Evolutionary conservation across 1,140 invertebrate species (phyloP).

Genomic region (Aphidius gifuensis): DNA sequence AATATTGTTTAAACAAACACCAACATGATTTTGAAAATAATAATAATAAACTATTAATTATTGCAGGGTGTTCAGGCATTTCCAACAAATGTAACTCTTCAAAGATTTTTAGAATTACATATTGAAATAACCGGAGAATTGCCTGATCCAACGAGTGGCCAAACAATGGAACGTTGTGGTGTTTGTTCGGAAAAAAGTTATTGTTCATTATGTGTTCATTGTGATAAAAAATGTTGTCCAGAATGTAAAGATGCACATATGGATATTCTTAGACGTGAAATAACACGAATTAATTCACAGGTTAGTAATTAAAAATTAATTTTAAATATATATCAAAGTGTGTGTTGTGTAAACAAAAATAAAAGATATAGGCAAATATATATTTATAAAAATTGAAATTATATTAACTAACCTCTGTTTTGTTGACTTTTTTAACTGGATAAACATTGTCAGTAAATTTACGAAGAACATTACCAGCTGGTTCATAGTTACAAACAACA

Average conservation of each 20-base stretch:
- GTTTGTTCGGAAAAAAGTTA: slow-evolving; percentile 95
- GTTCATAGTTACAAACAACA: slow-evolving; percentile 69
- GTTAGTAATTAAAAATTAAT: slow-evolving; percentile 45
- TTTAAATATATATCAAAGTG: not conserved
- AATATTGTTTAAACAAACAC: not conserved
- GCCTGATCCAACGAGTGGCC: slow-evolving; percentile 82
- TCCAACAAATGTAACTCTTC: slow-evolving; percentile 93
- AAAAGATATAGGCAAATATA: too few species aligned
- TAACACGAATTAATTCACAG: slow-evolving; percentile 90
- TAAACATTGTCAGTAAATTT: slow-evolving; percentile 61
- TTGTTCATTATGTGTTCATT: slow-evolving; percentile 85
- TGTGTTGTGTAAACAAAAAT: too few species aligned
- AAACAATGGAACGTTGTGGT: slow-evolving; percentile 81
- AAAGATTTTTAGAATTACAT: slow-evolving; percentile 91
- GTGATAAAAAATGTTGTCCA: slow-evolving; percentile 89
- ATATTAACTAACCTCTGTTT: slow-evolving; percentile 11
- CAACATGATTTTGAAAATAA: not conserved
- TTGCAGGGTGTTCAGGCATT: slow-evolving; percentile 83
- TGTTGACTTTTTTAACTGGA: slow-evolving; percentile 2
- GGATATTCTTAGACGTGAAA: slow-evolving; percentile 92
- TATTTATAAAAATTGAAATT: too few species aligned
- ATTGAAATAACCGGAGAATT: slow-evolving; percentile 90
- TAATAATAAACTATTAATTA: not conserved
- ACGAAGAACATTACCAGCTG: slow-evolving; percentile 65
- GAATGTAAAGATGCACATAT: slow-evolving; percentile 92